These are phyloP conservation scores for Microtus montanus DNA, from an alignment of 2,113 vertebrate genomes.

Conservation along the genomic window DNA sequence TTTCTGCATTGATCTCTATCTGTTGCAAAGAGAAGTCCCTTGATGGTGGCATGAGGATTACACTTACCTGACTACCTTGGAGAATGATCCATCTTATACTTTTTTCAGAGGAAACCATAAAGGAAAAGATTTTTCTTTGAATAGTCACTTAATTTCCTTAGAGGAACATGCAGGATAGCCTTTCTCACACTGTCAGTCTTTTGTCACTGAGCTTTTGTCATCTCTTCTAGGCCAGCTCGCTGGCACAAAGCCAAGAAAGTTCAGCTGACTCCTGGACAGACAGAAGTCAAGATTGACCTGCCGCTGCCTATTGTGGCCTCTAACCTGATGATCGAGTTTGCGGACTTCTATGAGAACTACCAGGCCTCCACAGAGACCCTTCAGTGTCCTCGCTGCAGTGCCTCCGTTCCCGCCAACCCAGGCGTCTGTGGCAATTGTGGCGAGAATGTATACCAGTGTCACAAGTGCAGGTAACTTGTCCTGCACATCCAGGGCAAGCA, in stretches of 20 bases:
- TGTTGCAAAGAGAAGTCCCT: neutral
- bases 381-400: constrained; percentile 98
- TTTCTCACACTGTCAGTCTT: neutral
- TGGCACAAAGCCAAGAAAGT: constrained; percentile 99
- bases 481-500: neutral
- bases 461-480: constrained; percentile 94
- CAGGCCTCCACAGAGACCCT: constrained; percentile 98
- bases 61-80: neutral
- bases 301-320: constrained; percentile 97
- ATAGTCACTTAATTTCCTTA: neutral
- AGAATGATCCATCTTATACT: neutral
- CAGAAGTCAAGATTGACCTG: constrained; percentile 98
- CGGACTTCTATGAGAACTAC: constrained; percentile 99
- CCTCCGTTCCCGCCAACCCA: constrained; percentile 97
- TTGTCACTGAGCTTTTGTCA: neutral
- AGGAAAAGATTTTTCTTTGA: neutral
- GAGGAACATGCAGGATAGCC: neutral
- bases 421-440: constrained; percentile 99
- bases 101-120: neutral
- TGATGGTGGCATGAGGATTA: neutral
- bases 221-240: constrained; percentile 90
- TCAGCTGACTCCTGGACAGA: constrained; percentile 96
- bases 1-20: neutral
- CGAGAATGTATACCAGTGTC: constrained; percentile 98
- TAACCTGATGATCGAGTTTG: constrained; percentile 99